Evolutionary conservation across 2,888 invertebrate species (phyloP).

Genomic region (Orchesellides sinensis): DNA sequence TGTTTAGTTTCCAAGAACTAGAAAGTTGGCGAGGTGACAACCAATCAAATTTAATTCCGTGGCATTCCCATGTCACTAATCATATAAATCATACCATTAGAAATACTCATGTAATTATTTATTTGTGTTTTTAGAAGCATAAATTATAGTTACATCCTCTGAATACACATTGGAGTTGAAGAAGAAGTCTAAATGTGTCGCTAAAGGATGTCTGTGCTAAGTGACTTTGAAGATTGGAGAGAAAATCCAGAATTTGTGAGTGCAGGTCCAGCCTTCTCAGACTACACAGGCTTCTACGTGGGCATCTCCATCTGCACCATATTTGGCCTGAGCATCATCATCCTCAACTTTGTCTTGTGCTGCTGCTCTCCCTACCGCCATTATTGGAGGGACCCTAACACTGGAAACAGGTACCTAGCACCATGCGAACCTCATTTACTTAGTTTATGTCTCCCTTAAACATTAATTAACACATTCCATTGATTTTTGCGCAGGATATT

Average conservation of each 20-base stretch:
- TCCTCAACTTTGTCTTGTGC: conserved; percentile 87
- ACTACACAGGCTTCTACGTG: conserved; percentile 92
- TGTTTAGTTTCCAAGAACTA: too few relatives aligned
- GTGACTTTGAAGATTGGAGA: conserved; percentile 81
- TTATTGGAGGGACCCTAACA: conserved; percentile 85
- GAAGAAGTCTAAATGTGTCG: not conserved
- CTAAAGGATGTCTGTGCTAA: conserved; percentile 80
- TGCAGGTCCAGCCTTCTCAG: conserved; percentile 77
- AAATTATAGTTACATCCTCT: too few relatives aligned
- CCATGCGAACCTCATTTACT: not conserved
- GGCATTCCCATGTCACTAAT: too few relatives aligned
- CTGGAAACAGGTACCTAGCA: conserved; percentile 74
- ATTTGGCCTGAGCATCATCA: conserved; percentile 83
- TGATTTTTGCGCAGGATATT: conserved; percentile 82
- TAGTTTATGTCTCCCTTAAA: not conserved
- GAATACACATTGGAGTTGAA: not conserved
- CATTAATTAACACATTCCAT: not conserved
- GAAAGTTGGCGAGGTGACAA: too few relatives aligned
- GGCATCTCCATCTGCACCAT: conserved; percentile 87
- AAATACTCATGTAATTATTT: too few relatives aligned
- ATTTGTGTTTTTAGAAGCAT: too few relatives aligned
- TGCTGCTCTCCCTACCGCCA: conserved; percentile 87
- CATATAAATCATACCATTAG: too few relatives aligned
- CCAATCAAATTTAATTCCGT: too few relatives aligned
- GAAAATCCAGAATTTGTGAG: conserved; percentile 82